phyloP scores from a whole-genome alignment of 1,140 invertebrate genomes.

The Drosophila santomea region DNA sequence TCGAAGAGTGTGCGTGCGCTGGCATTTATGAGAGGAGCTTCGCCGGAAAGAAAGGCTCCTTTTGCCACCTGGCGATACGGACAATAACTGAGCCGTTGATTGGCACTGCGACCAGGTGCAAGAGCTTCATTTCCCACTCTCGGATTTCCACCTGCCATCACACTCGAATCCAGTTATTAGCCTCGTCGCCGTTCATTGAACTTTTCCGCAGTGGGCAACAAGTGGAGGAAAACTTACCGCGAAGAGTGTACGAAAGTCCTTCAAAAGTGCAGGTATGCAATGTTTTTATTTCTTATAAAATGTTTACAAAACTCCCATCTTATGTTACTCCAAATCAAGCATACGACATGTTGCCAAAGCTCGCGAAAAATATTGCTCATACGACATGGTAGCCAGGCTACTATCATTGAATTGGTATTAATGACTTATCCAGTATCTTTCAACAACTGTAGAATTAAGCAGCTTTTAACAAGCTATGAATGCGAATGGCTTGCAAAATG shows the following conservation, averaged over 20 bases:
- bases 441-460: neutral
- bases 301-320: too few relatives aligned
- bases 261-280: neutral
- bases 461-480: neutral
- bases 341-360: neutral
- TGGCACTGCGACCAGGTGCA: constrained; percentile 45
- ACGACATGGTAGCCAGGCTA: neutral
- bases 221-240: neutral
- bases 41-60: constrained; percentile 48
- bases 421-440: neutral
- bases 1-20: constrained; percentile 45
- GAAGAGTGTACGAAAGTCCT: too few relatives aligned
- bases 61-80: constrained; percentile 34
- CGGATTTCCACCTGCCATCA: constrained; percentile 1
- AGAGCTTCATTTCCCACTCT: neutral
- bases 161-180: constrained; percentile 16
- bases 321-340: neutral
- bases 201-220: constrained; percentile 22
- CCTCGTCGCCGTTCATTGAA: constrained; percentile 11
- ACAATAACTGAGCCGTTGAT: constrained; percentile 73
- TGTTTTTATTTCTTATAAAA: neutral
- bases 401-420: too few relatives aligned
- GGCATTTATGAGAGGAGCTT: constrained; percentile 52
- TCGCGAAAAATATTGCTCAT: constrained; percentile 1
- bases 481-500: neutral